phyloP scores from a whole-genome alignment of 2,888 invertebrate genomes.

The Nephrotoma flavescens region DNA sequence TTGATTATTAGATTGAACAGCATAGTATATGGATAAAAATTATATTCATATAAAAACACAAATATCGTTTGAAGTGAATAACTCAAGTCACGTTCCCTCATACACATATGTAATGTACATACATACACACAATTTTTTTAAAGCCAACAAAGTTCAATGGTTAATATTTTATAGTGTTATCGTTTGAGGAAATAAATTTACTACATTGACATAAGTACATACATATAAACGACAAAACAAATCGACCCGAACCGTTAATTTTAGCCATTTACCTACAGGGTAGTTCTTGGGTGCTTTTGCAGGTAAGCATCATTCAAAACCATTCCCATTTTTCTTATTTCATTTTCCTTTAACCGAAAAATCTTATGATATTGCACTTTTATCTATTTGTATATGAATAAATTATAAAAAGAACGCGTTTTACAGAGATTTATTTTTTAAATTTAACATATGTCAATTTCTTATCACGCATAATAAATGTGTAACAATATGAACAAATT shows the following conservation, averaged over 20 bases:
- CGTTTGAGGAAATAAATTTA: neutral
- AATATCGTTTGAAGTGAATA: too few species aligned
- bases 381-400: neutral
- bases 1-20: neutral
- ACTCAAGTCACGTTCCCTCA: neutral
- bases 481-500: neutral
- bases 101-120: neutral
- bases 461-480: neutral
- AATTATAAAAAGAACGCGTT: neutral
- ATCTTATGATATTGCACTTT: neutral
- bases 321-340: neutral
- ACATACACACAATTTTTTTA: neutral
- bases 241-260: neutral
- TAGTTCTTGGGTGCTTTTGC: neutral
- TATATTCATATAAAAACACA: neutral
- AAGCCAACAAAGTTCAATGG: neutral
- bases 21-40: neutral
- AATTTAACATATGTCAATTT: neutral
- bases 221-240: neutral
- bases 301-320: neutral
- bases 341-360: neutral
- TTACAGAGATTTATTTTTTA: neutral
- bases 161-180: neutral
- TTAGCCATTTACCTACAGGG: neutral
- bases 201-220: neutral